Evolutionary conservation across 2,888 invertebrate species (phyloP).

Genomic region (Deilephila elpenor): DNA sequence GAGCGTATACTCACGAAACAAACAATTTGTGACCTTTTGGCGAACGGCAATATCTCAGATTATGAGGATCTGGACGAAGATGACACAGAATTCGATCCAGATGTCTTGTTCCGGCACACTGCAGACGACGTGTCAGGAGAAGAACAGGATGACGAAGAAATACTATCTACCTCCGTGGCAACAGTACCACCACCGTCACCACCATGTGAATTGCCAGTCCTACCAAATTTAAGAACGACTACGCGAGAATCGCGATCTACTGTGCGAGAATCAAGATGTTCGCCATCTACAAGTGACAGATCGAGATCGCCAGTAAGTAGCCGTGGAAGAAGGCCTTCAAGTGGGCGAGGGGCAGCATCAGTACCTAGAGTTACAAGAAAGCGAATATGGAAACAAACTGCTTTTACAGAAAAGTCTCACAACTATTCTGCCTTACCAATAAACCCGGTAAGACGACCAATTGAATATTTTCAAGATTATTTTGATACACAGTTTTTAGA

Average conservation of each 20-base stretch:
- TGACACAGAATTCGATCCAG: neutral
- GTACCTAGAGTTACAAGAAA: neutral
- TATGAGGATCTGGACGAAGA: constrained; percentile 3
- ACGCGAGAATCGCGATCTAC: no score
- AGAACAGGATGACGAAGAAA: neutral
- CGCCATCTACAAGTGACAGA: neutral
- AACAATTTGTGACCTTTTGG: neutral
- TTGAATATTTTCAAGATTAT: constrained; percentile 2
- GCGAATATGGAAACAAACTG: neutral
- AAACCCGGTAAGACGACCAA: neutral
- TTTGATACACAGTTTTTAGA: constrained; percentile 17
- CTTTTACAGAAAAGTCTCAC: neutral
- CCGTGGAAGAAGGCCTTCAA: neutral
- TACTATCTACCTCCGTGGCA: no score
- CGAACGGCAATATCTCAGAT: neutral
- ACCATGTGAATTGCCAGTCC: neutral
- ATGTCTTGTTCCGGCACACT: neutral
- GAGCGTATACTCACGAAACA: neutral
- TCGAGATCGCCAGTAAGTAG: neutral
- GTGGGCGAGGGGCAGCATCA: neutral
- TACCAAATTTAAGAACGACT: no score
- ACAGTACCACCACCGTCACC: neutral
- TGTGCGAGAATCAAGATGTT: no score
- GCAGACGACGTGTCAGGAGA: neutral
- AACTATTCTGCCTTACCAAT: neutral